Percentiles rank a stretch among this genome's conserved stretches.
Conservation (phyloP, 2,888 invertebrate genomes). For the Deladenus siricidicola region DNA sequence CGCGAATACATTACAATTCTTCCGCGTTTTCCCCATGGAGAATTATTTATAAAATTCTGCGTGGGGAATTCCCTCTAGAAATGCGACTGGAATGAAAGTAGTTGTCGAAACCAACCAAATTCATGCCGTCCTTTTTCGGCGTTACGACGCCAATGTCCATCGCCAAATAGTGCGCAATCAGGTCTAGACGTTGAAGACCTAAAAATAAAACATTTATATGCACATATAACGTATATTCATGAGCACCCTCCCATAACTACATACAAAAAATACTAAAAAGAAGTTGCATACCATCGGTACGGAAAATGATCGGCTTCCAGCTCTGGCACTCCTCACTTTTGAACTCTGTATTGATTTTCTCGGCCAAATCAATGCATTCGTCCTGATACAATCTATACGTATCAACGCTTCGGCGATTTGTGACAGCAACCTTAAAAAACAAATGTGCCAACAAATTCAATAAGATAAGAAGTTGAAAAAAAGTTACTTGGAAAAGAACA, state of each 20-base stretch:
- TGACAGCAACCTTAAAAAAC: slow-evolving; percentile 46
- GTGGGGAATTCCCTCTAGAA: too few relatives aligned
- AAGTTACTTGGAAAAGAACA: slow-evolving; percentile 43
- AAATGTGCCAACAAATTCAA: neutral
- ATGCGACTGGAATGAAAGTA: neutral
- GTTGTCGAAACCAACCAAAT: slow-evolving; percentile 30
- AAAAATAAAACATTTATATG: slow-evolving; percentile 2
- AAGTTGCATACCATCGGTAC: slow-evolving; percentile 39
- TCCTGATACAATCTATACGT: slow-evolving; percentile 53
- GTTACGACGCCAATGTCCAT: slow-evolving; percentile 54
- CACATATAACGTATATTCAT: too few relatives aligned
- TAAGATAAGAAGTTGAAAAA: neutral
- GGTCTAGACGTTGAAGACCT: slow-evolving; percentile 43
- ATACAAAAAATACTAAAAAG: neutral
- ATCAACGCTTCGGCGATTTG: slow-evolving; percentile 52
- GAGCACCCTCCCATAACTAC: too few relatives aligned
- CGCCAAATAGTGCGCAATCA: slow-evolving; percentile 52
- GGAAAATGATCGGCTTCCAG: slow-evolving; percentile 52
- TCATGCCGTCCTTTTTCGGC: slow-evolving; percentile 53
- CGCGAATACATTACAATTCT: too few relatives aligned
- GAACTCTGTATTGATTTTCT: slow-evolving; percentile 42
- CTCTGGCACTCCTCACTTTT: slow-evolving; percentile 27
- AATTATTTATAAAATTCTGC: too few relatives aligned
- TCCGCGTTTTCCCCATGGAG: too few relatives aligned
- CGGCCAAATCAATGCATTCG: slow-evolving; percentile 47